phyloP scores from a whole-genome alignment of 2,113 vertebrate species.

The Microcebus lehilahytsara region DNA sequence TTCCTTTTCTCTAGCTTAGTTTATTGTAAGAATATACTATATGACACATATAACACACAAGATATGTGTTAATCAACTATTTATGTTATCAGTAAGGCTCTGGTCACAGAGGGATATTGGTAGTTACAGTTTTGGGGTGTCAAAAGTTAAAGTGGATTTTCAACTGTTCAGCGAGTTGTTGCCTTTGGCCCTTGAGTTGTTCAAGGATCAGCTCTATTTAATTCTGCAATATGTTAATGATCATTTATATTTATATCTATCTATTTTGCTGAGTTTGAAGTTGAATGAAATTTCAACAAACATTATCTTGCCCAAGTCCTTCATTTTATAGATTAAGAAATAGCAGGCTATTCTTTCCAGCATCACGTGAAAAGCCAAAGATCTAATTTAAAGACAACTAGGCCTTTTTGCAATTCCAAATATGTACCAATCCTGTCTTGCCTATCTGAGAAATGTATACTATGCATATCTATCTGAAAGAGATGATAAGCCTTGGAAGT shows the following conservation, averaged over 20 bases:
- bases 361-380: not conserved
- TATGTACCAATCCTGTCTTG: not conserved
- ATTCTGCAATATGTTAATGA: not conserved
- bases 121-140: not conserved
- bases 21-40: not conserved
- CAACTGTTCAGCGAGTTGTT: not conserved
- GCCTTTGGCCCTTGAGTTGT: not conserved
- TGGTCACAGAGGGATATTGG: not conserved
- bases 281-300: not conserved
- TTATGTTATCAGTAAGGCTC: not conserved
- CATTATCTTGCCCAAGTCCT: not conserved
- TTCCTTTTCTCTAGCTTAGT: not conserved
- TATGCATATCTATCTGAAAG: not conserved
- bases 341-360: not conserved
- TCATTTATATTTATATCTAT: not conserved
- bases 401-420: not conserved
- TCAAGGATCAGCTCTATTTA: not conserved
- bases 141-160: not conserved
- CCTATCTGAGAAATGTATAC: not conserved
- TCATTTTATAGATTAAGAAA: not conserved
- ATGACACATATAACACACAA: not conserved
- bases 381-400: constrained; percentile 26
- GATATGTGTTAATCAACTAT: not conserved
- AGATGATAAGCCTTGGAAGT: not conserved
- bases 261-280: not conserved